Evolutionary conservation across 1,140 invertebrate genomes (phyloP), one percentile per base, ranked within the genome.

Genomic region (Acyrthosiphon pisum): DNA sequence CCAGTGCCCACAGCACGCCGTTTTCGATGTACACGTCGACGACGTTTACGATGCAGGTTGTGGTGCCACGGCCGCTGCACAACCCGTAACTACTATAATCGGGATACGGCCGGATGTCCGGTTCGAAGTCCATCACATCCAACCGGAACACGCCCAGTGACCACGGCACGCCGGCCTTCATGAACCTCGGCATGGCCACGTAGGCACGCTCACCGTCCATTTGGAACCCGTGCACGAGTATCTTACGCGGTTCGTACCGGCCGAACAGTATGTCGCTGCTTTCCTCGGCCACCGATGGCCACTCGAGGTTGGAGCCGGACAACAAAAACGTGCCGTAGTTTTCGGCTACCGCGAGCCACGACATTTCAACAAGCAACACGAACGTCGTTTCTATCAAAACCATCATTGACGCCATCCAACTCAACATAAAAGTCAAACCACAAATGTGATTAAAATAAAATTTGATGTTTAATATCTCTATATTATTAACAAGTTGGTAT

Each of bases 31-130:
- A 90, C 41, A 44, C 41, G 41, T 56, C 89, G 23, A 68, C 56
- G 1, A 90, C 53, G 53, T 90, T 90, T 0, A 90, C 30, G 23
- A 90, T 68, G 3, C 89, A 68, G 26, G 35, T 41, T 7, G 26
- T 23, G 14, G 44, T 2, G n/a, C 48, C 48, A 23, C 22, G 14
- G 53, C 6, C 53, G 20, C 22, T 2, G 37, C 53, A 90, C 20
- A 22, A 68, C 35, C 37, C 53, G 53, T 90, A 41, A 30, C 26
- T 37, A 3, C 53, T 1, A 56, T 90, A 90, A 44, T 37, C 50
- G 35, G 89, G 89, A n/a, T 46, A 90, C 50, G 89, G 89, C 6
- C 14, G 89, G 37, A 90, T 90, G 53, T 56, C 89, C 37, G 89
- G 89, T 6, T 90, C 89, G 53, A 91, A 91, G 18, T 91, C 60